Evolutionary conservation across 2,888 invertebrate species (phyloP), one percentile per base, ranked within the genome.

Genomic region (Andrena chrysosceles): DNA sequence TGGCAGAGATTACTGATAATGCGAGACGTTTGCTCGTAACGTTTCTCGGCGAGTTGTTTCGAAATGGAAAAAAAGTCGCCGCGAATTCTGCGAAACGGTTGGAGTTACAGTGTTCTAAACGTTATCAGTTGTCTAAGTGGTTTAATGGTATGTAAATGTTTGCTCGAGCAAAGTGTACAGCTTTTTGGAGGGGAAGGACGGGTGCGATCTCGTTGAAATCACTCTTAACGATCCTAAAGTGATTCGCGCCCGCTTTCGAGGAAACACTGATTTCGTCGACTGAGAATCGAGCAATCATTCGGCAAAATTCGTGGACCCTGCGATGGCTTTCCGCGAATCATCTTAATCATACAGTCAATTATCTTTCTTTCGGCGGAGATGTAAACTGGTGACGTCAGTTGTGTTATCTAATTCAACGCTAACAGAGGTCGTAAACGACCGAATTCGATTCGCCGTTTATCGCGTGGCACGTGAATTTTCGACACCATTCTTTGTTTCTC

Each of bases 331-430:
- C 23, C n/a, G 54, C 31, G 31, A 63, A 68, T 68, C 33, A 1
- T 77, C 23, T 3, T 49, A 75, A 76, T 42, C 35, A 4, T n/a
- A 5, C 2, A 26, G 20, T 8, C 5, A 29, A 42, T 6, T 2
- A 8, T 52, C 1, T 29, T 8, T 48, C 52, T 23, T 35, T 13
- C 10, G 42, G 0, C 33, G 2, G 6, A 13, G 52, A 26, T 49
- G 63, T 20, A 20, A 48, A 23, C 2, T 0, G 33, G 1, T 48
- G 66, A 66, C 33, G 74, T 64, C 26, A 59, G 35, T 48, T 1
- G 33, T 16, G 29, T 76, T 67, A 77, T 79, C 68, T 77, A 80
- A 77, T 35, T 26, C 60, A 20, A 16, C 31, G 77, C 52, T 20
- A 67, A 67, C 26, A 4, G 8, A 13, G 35, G 31, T 10, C 10